Evolutionary conservation across 2,888 invertebrate genomes (phyloP).

Genomic region (Drosophila stalkeri): DNA sequence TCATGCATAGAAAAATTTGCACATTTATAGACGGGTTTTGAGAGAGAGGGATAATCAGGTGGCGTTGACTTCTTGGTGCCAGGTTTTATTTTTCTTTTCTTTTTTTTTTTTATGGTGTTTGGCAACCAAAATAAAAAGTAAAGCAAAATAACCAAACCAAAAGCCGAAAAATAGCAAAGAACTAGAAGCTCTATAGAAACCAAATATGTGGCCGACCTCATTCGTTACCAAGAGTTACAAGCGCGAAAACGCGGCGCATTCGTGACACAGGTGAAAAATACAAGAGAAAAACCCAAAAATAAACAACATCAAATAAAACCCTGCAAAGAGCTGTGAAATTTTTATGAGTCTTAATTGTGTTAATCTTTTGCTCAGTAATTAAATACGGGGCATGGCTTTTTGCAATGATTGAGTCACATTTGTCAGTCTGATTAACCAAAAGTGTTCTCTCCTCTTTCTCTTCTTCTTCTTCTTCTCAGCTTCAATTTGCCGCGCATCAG

Average conservation of each 20-base stretch:
- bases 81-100: slow-evolving; percentile 48
- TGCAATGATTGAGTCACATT: slow-evolving; percentile 15
- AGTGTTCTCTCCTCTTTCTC: slow-evolving; percentile 1
- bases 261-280: slow-evolving; percentile 48
- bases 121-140: slow-evolving; percentile 57
- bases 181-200: slow-evolving; percentile 74
- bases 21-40: slow-evolving; percentile 41
- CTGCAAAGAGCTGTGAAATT: slow-evolving; percentile 10
- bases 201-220: slow-evolving; percentile 73
- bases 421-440: slow-evolving; percentile 25
- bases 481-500: slow-evolving; percentile 85
- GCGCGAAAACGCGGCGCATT: slow-evolving; percentile 64
- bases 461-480: slow-evolving; percentile 57
- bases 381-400: slow-evolving; percentile 1
- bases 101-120: slow-evolving; percentile 62
- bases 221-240: slow-evolving; percentile 79
- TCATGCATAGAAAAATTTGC: slow-evolving; percentile 42
- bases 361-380: neutral
- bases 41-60: neutral
- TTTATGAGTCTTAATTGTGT: slow-evolving; percentile 10
- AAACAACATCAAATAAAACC: slow-evolving; percentile 5
- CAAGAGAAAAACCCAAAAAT: neutral
- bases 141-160: slow-evolving; percentile 40
- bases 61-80: slow-evolving; percentile 51
- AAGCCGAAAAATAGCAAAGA: slow-evolving; percentile 36